These are phyloP conservation scores for Lepus timidus DNA, from an alignment of 2,113 vertebrate species.

Conservation along the genomic window DNA sequence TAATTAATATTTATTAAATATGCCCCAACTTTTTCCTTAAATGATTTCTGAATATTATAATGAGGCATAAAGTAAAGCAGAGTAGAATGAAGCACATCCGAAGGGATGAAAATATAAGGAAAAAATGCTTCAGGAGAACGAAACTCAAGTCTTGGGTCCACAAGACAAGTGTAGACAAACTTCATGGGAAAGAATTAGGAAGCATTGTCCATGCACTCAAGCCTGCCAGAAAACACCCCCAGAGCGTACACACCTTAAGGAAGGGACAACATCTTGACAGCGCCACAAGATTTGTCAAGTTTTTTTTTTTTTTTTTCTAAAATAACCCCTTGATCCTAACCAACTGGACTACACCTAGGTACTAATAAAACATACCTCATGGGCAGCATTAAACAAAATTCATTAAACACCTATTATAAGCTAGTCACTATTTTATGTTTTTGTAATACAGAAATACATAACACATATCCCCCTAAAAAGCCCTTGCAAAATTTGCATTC, in stretches of 20 bases:
- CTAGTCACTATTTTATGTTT: background rate
- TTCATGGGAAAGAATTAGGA: background rate
- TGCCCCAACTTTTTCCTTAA: background rate
- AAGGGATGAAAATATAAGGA: background rate
- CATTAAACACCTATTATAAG: background rate
- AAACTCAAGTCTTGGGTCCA: background rate
- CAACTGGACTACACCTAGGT: background rate
- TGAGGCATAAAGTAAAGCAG: constrained; percentile 17
- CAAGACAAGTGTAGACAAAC: background rate
- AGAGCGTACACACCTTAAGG: background rate
- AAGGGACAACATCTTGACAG: background rate
- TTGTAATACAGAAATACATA: background rate
- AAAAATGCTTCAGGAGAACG: background rate
- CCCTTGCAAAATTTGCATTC: background rate
- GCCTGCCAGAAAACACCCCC: background rate
- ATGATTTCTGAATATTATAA: background rate
- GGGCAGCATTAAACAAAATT: background rate
- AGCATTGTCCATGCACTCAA: background rate
- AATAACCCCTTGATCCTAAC: background rate
- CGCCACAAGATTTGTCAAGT: background rate
- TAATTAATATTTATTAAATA: constrained; percentile 15
- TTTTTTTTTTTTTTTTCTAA: background rate
- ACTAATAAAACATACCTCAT: background rate
- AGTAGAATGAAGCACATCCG: background rate
- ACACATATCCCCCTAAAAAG: background rate